Evolutionary conservation across 1,140 invertebrate genomes (phyloP), one percentile per base, ranked within the genome.

Genomic region (Drosophila insularis): DNA sequence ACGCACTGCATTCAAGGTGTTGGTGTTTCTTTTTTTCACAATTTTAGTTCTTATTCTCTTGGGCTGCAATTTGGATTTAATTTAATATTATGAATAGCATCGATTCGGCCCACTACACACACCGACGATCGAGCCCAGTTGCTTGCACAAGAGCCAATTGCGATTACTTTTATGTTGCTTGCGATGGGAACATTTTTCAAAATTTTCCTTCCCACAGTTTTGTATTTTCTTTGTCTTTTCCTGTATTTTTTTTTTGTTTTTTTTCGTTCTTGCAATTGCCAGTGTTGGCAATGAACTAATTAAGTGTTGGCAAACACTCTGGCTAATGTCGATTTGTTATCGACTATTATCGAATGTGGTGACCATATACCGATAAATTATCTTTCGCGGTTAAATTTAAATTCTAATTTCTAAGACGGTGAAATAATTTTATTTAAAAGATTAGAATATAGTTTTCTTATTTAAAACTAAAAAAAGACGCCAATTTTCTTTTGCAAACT

Each of bases 1-100:
- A 46, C 40, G 40, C 64, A 46, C 68, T 53, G 55, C 54, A 56
- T 32, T 56, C 27, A 56, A 56, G 54, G 54, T 58, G 55, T 58
- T 58, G 27, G 27, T 58, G 27, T 58, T 17, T 31, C 27, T 58
- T 35, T 13, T 27, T 56, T 56, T 54, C 23, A 19, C 43, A 7
- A 19, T 46, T 56, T 58, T 23, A 35, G 27, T 35, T 58, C 55
- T 58, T 35, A 31, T 31, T 58, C 27, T 55, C 23, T 58, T 37
- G 27, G 27, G 55, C 32, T 58, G 55, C 55, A 58, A 58, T 58
- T 58, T 58, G 32, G 19, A 58, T 50, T 50, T 50, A 19, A 50
- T 50, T 50, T 50, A 8, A 21, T 50, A 10, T 21, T 50, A 50
- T 50, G 21, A 50, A 50, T 50, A 50, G 43, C 43, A 21, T 50